Evolutionary conservation across 2,888 invertebrate genomes (phyloP), one percentile per base, ranked within the genome.

Genomic region (Pyrrhia umbra): DNA sequence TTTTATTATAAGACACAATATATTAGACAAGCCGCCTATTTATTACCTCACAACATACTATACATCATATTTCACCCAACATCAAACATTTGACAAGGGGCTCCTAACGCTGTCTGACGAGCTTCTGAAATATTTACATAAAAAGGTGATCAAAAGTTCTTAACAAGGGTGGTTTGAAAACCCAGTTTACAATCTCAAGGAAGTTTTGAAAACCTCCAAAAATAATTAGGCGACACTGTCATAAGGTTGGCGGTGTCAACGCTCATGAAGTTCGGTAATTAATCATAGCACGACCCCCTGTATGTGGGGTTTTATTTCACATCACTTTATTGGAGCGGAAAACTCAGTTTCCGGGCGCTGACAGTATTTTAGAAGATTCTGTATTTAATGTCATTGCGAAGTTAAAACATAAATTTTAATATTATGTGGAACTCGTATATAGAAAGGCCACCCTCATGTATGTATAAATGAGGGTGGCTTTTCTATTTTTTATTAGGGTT

Each of bases 231-330:
- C 49, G 59, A 54, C 51, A 49, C 46, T 76, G 67, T 76, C 63
- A 74, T 57, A 66, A 62, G 68, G 65, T 76, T 67, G 72, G 63
- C 23, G 51, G 56, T 73, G 83, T 75, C 79, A 75, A 73, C 81
- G 68, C 75, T 74, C 75, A 78, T 76, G 77, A 85, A 85, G 73
- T 85, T 85, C 51, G 18, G 77, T 79, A 80, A 85, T 80, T 86
- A 86, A 86, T 86, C 84, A 84, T 67, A 61, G 58, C 25, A 5
- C 51, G 54, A 70, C 57, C 64, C 55, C 43, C 42, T 34, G 60
- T 62, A 79, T 76, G 68, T 67, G 57, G 64, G 63, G 57, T 79
- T 83, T 77, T 80, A 80, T 79, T 81, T 75, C 77, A 63, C 79
- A 72, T 70, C 70, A 76, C 68, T 80, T 82, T 76, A 83, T 77